phyloP scores from a whole-genome alignment of 1,140 invertebrate genomes.

The Zophobas atratus region DNA sequence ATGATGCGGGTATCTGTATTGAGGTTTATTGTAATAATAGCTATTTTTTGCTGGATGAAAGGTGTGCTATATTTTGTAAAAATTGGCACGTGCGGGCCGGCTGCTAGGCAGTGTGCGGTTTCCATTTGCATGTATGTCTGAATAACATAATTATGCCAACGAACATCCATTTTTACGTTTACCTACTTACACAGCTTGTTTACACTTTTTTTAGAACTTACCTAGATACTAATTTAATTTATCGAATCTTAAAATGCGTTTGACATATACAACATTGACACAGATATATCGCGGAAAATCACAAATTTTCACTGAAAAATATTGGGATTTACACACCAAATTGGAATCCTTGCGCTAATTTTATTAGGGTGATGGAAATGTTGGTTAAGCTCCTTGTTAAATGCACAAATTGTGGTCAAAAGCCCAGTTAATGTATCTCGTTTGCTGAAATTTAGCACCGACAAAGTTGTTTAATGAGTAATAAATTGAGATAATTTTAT shows the following conservation, averaged over 20 bases:
- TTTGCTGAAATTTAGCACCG: background rate
- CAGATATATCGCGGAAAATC: too few species aligned
- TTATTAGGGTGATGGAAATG: too few species aligned
- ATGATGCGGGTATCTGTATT: constrained; percentile 17
- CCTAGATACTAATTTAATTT: too few species aligned
- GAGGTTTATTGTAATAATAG: constrained; percentile 2
- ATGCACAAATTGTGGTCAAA: background rate
- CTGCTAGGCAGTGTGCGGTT: constrained; percentile 1
- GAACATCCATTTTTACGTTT: background rate
- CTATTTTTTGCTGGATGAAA: constrained; percentile 9
- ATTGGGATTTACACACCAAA: too few species aligned
- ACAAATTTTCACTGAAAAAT: too few species aligned
- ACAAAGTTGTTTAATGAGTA: constrained; percentile 11
- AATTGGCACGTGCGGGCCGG: constrained; percentile 44
- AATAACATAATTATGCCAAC: constrained; percentile 11
- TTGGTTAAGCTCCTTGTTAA: too few species aligned
- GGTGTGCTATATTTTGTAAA: constrained; percentile 9
- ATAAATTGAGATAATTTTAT: constrained; percentile 43
- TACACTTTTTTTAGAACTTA: too few species aligned
- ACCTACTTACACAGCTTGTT: background rate
- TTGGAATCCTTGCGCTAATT: too few species aligned
- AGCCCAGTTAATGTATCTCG: background rate
- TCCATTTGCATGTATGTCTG: background rate
- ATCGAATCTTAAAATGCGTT: too few species aligned
- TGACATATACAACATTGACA: too few species aligned